Conservation (phyloP, 2,797 vertebrate species). For the Salmo trutta region DNA sequence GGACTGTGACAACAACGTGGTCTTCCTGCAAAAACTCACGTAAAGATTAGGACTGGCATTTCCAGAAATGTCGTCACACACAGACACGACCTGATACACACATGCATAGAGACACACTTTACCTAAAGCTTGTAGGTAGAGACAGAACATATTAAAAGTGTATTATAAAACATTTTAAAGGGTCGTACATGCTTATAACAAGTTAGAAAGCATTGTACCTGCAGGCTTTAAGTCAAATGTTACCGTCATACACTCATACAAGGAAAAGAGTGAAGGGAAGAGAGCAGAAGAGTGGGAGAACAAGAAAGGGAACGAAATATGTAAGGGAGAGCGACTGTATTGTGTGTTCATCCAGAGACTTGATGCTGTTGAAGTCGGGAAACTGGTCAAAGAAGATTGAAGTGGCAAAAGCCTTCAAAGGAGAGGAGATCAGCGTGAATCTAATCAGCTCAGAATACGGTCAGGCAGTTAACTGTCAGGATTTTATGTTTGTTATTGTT, state of each 20-base stretch:
- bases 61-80: background rate
- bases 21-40: constrained; percentile 91
- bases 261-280: no score
- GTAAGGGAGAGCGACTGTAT: background rate
- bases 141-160: background rate
- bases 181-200: background rate
- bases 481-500: background rate
- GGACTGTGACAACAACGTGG: constrained; percentile 87
- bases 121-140: background rate
- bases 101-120: background rate
- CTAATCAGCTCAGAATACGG: constrained; percentile 97
- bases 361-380: constrained; percentile 81
- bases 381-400: constrained; percentile 91
- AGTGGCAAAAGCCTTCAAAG: constrained; percentile 79
- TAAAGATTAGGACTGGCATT: constrained; percentile 64
- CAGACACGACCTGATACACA: background rate
- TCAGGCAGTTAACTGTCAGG: constrained; percentile 46
- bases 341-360: constrained; percentile 79
- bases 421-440: constrained; percentile 87
- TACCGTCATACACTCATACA: background rate
- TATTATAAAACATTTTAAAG: background rate
- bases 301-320: background rate
- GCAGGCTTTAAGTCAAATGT: background rate
- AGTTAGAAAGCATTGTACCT: background rate
- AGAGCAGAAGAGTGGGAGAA: background rate